Evolutionary conservation across 2,888 invertebrate species (phyloP).

Genomic region (Drosophila neonasuta): DNA sequence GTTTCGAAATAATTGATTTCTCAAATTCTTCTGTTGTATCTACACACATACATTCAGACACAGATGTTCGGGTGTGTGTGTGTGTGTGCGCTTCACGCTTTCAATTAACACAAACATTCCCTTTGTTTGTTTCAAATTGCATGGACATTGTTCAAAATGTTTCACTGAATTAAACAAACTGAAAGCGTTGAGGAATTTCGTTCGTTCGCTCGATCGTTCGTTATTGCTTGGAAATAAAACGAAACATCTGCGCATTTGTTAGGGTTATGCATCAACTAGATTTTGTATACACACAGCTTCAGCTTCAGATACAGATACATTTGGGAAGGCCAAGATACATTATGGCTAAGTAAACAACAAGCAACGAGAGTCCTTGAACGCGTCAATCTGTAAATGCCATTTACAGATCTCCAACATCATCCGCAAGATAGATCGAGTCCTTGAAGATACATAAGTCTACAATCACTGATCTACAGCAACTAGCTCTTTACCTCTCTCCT

Average conservation of each 20-base stretch:
- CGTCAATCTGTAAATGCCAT: constrained; percentile 1
- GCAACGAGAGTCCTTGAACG: constrained; percentile 18
- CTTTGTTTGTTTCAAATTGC: constrained; percentile 77
- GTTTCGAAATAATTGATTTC: constrained; percentile 77
- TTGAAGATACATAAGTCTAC: background rate
- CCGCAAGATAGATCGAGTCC: constrained; percentile 4
- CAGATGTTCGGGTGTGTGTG: constrained; percentile 19
- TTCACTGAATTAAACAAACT: constrained; percentile 63
- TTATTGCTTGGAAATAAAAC: constrained; percentile 50
- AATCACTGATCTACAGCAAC: background rate
- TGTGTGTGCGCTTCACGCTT: constrained; percentile 69
- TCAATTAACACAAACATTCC: constrained; percentile 77
- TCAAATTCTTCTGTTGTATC: constrained; percentile 65
- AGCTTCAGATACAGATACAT: constrained; percentile 4
- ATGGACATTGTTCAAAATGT: constrained; percentile 74
- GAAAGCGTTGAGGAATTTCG: constrained; percentile 66
- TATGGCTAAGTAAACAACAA: constrained; percentile 9
- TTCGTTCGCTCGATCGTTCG: constrained; percentile 19
- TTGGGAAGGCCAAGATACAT: constrained; percentile 29
- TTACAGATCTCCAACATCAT: background rate
- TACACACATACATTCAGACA: constrained; percentile 5
- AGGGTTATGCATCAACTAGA: constrained; percentile 68
- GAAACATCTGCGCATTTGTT: constrained; percentile 73
- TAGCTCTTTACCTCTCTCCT: background rate
- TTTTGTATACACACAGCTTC: constrained; percentile 26